Percentiles rank a stretch among this genome's conserved stretches.
Conservation (phyloP, 2,888 invertebrate genomes). For the Trissoscelio sp. region DNA sequence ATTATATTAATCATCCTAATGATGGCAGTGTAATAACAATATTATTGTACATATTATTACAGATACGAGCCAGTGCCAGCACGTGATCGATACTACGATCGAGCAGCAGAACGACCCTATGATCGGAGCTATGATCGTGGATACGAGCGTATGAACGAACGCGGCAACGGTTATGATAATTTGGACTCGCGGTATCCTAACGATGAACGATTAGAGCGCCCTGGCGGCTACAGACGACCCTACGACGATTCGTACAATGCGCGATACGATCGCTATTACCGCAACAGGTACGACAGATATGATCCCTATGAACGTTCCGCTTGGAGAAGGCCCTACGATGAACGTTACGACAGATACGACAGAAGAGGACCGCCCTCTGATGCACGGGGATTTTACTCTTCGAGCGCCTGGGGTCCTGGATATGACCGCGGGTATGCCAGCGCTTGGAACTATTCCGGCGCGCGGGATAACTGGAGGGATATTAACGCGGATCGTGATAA, state of each 20-base stretch:
- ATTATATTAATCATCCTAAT: not conserved
- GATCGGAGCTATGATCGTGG: constrained; percentile 73
- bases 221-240: constrained; percentile 69
- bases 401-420: constrained; percentile 74
- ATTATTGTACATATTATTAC: constrained; percentile 8
- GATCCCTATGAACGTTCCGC: constrained; percentile 75
- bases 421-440: constrained; percentile 77
- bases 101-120: constrained; percentile 69
- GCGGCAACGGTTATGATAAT: constrained; percentile 79
- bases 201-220: constrained; percentile 74
- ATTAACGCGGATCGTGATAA: constrained; percentile 75
- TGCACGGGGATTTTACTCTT: constrained; percentile 73
- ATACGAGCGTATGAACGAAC: constrained; percentile 72
- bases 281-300: constrained; percentile 74
- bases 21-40: constrained; percentile 11
- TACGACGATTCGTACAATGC: constrained; percentile 73
- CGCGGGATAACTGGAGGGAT: constrained; percentile 76
- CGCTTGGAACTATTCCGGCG: constrained; percentile 77
- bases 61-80: constrained; percentile 74
- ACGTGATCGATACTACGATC: constrained; percentile 74
- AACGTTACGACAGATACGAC: constrained; percentile 72
- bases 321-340: constrained; percentile 75
- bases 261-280: constrained; percentile 75
- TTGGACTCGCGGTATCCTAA: constrained; percentile 74
- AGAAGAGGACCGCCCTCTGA: constrained; percentile 70